Base-by-base conservation (phyloP, 2,797 vertebrate genomes). In the Percopsis omiscomaycus region DNA sequence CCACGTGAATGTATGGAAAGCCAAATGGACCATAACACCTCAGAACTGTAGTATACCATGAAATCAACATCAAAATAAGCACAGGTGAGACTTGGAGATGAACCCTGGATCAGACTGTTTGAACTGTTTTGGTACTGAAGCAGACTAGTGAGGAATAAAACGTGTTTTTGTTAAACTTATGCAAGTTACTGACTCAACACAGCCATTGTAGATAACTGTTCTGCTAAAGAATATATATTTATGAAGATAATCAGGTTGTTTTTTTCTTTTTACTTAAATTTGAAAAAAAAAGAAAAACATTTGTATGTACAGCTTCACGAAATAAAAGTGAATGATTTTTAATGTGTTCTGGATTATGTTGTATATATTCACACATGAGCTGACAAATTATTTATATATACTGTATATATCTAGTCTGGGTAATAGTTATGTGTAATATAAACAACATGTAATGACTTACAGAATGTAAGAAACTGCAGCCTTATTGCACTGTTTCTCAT, bases 211-310 rank as follows among this genome's bases (percentile, higher is more conserved):
- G 14, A 22, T 37, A 61, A 42, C 5, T 27, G 70, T 72, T 84
- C 78, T 74, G 60, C 69, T 66, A 84, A 82, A 75, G 60, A 78
- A 76, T 84, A 78, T 84, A 78, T 90, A 89, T 91, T 89, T 88
- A 89, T 88, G 81, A 79, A 82, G 81, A 74, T 82, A 81, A 52
- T 52, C 32, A 2, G 32, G 4, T 75, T 88, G 92, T 93, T 94
- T 77, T 84, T 90, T 92, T 71, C 87, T 94, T 96, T 95, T 94
- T 95, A 94, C 90, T 91, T 93, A 83, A 80, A 84, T 87, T 74
- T 87, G 62, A 82, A 76, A 73, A 86, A 73, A 69, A 68, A 78
- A 79, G 73, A 82, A 84, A 78, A 87, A 75, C 76, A 69, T 81
- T 83, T 88, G 88, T 86, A 92, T 88, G 77, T 92, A 93, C 93